A percentile compares a stretch with the other conserved stretches of the same genome.
These are phyloP conservation scores for Pteronotus mesoamericanus DNA, from an alignment of 2,797 vertebrate species.

Conservation along the genomic window DNA sequence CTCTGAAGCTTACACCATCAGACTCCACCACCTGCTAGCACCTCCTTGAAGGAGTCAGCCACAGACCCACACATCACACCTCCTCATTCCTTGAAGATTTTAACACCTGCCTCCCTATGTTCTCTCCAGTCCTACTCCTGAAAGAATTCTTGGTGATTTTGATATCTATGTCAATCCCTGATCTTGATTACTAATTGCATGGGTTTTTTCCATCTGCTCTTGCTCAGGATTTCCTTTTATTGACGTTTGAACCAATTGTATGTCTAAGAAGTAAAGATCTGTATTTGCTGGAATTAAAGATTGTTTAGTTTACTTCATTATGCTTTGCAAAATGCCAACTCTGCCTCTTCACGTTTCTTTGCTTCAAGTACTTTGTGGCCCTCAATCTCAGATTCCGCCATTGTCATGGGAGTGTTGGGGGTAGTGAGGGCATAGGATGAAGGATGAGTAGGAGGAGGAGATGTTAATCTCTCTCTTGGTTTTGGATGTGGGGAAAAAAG, in stretches of 20 bases:
- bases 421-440: rapidly evolving
- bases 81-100: background rate
- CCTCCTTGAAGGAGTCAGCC: background rate
- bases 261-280: background rate
- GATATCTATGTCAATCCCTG: background rate
- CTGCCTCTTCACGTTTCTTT: background rate
- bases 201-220: background rate
- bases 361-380: background rate
- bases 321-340: background rate
- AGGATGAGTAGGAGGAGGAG: background rate
- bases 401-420: background rate
- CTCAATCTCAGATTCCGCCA: background rate
- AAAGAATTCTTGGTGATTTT: background rate
- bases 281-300: background rate
- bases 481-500: background rate
- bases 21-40: background rate
- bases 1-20: background rate
- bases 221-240: background rate
- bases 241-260: background rate
- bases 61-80: background rate
- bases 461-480: background rate
- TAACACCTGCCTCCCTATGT: background rate
- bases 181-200: background rate
- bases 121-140: background rate
- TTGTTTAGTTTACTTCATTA: background rate